These are phyloP conservation scores for Pseudachorutes palmiensis DNA, from an alignment of 1,140 invertebrate species.

Conservation along the genomic window DNA sequence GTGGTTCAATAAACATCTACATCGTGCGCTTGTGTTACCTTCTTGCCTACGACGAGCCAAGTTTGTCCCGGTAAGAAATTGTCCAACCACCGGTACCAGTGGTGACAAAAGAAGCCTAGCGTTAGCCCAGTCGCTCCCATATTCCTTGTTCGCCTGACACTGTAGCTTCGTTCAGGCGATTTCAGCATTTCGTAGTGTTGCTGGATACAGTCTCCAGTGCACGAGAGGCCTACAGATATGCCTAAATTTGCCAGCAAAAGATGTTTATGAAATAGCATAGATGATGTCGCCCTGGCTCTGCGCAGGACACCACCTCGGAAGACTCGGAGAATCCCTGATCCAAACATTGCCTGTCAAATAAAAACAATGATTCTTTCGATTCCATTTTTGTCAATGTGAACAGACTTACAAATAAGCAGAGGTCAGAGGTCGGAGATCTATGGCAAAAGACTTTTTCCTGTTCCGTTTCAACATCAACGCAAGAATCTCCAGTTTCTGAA, in stretches of 20 bases:
- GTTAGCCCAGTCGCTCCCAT: conserved; percentile 71
- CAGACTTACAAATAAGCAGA: too few species aligned
- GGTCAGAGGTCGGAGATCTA: too few species aligned
- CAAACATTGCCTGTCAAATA: too few species aligned
- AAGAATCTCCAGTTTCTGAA: too few species aligned
- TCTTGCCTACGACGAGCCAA: conserved; percentile 63
- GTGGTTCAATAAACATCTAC: neutral
- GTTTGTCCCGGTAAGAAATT: conserved; percentile 58
- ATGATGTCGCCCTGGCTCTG: too few species aligned
- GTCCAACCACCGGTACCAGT: conserved; percentile 72
- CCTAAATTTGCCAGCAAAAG: conserved; percentile 76
- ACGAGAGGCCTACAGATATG: conserved; percentile 67
- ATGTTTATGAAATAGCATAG: conserved; percentile 54
- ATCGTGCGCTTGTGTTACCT: conserved; percentile 49
- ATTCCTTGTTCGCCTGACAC: conserved; percentile 58
- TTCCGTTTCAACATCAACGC: too few species aligned
- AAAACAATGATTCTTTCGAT: too few species aligned
- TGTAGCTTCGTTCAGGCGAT: conserved; percentile 49
- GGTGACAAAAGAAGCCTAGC: conserved; percentile 73
- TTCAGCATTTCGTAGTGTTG: conserved; percentile 58
- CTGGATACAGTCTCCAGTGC: conserved; percentile 69
- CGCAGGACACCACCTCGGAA: too few species aligned
- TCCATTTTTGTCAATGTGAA: too few species aligned
- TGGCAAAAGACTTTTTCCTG: too few species aligned
- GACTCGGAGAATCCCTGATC: too few species aligned